phyloP scores from a whole-genome alignment of 2,888 invertebrate genomes.

The Cephus spinipes region DNA sequence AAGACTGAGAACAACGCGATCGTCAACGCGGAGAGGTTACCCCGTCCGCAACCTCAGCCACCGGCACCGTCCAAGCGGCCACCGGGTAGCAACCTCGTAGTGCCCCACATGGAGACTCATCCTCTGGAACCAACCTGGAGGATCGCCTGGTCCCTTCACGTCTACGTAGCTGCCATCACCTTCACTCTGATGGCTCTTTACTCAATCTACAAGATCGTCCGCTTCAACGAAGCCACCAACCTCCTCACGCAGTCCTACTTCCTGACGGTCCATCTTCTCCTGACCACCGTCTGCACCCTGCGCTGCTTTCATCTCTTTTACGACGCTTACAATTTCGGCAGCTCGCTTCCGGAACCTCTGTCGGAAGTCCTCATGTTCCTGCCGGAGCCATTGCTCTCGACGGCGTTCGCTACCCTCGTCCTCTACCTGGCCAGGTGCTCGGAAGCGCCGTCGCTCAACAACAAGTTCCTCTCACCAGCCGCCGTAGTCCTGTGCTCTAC shows the following conservation, averaged over 20 bases:
- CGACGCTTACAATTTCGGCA: conserved; percentile 91
- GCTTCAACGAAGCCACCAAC: conserved; percentile 88
- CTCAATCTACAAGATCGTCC: conserved; percentile 86
- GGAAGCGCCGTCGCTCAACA: conserved; percentile 77
- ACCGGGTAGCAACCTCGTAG: conserved; percentile 37
- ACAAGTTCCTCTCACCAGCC: conserved; percentile 80
- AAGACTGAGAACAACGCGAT: conserved; percentile 58
- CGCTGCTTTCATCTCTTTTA: conserved; percentile 90
- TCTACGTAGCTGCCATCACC: conserved; percentile 86
- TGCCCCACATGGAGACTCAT: conserved; percentile 66
- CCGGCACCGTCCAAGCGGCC: conserved; percentile 57
- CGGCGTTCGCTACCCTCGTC: conserved; percentile 90
- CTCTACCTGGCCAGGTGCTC: conserved; percentile 87
- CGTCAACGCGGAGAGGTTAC: conserved; percentile 57
- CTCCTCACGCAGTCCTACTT: conserved; percentile 90
- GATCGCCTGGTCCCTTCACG: conserved; percentile 92
- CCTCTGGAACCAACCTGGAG: conserved; percentile 76
- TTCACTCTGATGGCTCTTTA: conserved; percentile 87
- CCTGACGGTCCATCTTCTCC: conserved; percentile 83
- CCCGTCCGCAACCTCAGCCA: conserved; percentile 60
- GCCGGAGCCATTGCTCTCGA: conserved; percentile 87
- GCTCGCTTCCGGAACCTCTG: conserved; percentile 80
- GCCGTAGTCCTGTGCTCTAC: conserved; percentile 83
- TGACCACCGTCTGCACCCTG: conserved; percentile 84
- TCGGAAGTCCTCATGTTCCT: conserved; percentile 87